Evolutionary conservation across 2,797 vertebrate genomes (phyloP).

Genomic region (Odontamblyopus lacepedii): DNA sequence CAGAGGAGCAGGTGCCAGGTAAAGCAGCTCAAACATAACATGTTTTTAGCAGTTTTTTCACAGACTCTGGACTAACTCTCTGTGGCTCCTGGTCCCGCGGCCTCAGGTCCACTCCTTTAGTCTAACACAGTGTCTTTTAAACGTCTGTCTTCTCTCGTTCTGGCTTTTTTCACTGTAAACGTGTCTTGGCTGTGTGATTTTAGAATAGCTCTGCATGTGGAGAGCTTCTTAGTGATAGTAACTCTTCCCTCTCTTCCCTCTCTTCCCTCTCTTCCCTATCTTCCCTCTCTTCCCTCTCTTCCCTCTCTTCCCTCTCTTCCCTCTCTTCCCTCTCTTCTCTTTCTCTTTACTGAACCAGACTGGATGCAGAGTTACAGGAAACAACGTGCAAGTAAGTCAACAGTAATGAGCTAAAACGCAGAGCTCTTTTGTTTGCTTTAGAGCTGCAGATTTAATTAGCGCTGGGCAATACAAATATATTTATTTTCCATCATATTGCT

Average conservation of each 20-base stretch:
- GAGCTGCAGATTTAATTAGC: too few species aligned
- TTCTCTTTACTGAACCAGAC: slow-evolving; percentile 75
- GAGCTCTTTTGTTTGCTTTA: too few species aligned
- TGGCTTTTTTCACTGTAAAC: background rate
- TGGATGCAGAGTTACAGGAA: slow-evolving; percentile 91
- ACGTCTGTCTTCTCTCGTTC: background rate
- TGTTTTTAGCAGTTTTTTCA: slow-evolving; percentile 42
- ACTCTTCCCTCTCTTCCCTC: slow-evolving; percentile 37
- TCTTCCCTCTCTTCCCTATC: background rate
- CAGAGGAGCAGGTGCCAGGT: slow-evolving; percentile 85
- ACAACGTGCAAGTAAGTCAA: slow-evolving; percentile 85
- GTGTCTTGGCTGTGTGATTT: background rate
- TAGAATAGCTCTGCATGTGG: slow-evolving; percentile 33
- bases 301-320: slow-evolving; percentile 43
- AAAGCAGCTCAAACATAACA: slow-evolving; percentile 59
- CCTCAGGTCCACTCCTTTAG: slow-evolving; percentile 16
- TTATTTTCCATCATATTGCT: too few species aligned
- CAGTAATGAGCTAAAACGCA: background rate
- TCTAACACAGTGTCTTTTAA: background rate
- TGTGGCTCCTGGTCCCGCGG: slow-evolving; percentile 18
- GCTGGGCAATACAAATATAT: too few species aligned
- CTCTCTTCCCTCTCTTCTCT: slow-evolving; percentile 11
- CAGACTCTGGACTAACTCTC: slow-evolving; percentile 37
- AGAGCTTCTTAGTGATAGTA: slow-evolving; percentile 60
- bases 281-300: too few species aligned